phyloP scores from a whole-genome alignment of 1,140 invertebrate genomes.

The Drosophila pseudoananassae region DNA sequence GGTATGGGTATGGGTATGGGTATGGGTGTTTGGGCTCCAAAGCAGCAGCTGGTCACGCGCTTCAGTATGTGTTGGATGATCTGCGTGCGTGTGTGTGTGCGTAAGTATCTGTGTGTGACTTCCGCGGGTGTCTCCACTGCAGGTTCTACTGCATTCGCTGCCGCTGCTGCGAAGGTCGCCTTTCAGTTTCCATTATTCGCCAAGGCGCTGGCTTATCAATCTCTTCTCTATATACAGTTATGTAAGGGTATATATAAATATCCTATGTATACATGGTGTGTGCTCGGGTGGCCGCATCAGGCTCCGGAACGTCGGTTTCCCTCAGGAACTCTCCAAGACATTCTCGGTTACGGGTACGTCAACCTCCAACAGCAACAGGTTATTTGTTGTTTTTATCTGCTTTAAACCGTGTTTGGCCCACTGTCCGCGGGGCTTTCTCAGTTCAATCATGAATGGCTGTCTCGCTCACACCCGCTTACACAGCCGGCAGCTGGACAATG shows the following conservation, averaged over 20 bases:
- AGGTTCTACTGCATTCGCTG: constrained; percentile 40
- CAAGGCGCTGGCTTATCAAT: constrained; percentile 46
- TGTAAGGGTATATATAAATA: constrained; percentile 16
- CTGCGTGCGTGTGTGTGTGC: constrained; percentile 17
- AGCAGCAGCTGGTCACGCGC: constrained; percentile 72
- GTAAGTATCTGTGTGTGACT: constrained; percentile 48
- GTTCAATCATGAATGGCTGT: constrained; percentile 19
- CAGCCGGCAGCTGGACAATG: constrained; percentile 86
- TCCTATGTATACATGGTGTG: constrained; percentile 42
- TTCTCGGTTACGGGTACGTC: constrained; percentile 51
- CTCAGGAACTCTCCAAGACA: constrained; percentile 76
- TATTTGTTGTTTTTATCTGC: constrained; percentile 35
- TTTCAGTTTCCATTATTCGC: constrained; percentile 49
- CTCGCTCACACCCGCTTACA: constrained; percentile 85
- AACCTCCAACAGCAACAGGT: constrained; percentile 68
- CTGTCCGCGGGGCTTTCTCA: constrained; percentile 54
- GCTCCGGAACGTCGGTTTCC: constrained; percentile 70
- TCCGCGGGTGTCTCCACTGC: constrained; percentile 66
- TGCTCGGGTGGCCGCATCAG: constrained; percentile 34
- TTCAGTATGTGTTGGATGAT: constrained; percentile 14
- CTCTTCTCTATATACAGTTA: constrained; percentile 39
- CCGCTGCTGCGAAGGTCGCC: constrained; percentile 65
- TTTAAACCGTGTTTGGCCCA: constrained; percentile 61
- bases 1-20: neutral
- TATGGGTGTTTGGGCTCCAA: constrained; percentile 1